Conservation (phyloP, 2,888 invertebrate species). For the Coenonympha arcania region DNA sequence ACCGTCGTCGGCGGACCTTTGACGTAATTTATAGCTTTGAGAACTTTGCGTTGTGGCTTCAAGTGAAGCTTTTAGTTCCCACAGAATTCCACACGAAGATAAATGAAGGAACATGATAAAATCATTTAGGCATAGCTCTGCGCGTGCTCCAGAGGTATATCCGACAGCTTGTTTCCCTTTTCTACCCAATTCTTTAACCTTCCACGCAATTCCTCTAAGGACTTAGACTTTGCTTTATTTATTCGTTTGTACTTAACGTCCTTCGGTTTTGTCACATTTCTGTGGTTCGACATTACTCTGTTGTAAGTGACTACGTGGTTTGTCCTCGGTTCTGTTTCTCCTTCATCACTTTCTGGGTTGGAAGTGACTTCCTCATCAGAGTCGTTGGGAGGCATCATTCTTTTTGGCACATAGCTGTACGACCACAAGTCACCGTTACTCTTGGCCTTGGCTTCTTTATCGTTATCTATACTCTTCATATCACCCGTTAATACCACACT, state of each 20-base stretch:
- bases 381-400: conserved; percentile 60
- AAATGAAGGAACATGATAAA: conserved; percentile 40
- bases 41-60: conserved; percentile 6
- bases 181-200: conserved; percentile 90
- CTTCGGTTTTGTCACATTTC: conserved; percentile 91
- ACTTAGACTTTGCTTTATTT: conserved; percentile 92
- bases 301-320: conserved; percentile 84
- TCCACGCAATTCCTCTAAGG: conserved; percentile 86
- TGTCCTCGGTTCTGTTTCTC: conserved; percentile 52
- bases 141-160: conserved; percentile 79
- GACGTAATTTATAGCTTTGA: conserved; percentile 11
- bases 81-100: conserved; percentile 19
- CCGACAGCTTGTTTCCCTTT: conserved; percentile 80
- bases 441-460: conserved; percentile 54
- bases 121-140: conserved; percentile 75
- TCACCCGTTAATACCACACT: conserved; percentile 64
- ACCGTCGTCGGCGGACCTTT: conserved; percentile 3
- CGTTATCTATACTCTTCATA: conserved; percentile 61
- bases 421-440: conserved; percentile 58
- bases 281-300: conserved; percentile 91
- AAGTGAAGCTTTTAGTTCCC: conserved; percentile 3
- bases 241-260: conserved; percentile 93
- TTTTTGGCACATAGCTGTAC: conserved; percentile 70
- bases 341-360: conserved; percentile 61
- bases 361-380: conserved; percentile 64